Percentiles rank a stretch among this genome's conserved stretches.
Evolutionary conservation across 2,113 vertebrate species (phyloP).

Genomic region (Tragelaphus imberbis): DNA sequence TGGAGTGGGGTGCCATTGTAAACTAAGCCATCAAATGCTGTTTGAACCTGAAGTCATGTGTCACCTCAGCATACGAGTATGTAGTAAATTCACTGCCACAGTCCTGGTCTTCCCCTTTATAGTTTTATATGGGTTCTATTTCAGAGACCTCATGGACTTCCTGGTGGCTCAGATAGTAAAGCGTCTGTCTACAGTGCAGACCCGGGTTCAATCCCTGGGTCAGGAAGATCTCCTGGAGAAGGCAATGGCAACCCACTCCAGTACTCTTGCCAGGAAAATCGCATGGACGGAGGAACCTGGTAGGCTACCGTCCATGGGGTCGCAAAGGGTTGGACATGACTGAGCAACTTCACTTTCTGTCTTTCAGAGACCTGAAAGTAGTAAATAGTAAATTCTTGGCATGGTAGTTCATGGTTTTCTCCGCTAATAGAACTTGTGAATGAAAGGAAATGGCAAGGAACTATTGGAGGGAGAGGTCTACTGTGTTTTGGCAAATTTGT

Average conservation of each 20-base stretch:
- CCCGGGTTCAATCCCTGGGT: background rate
- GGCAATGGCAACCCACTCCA: background rate
- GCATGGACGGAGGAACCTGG: background rate
- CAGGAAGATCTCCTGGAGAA: background rate
- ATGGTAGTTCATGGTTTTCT: background rate
- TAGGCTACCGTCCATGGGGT: background rate
- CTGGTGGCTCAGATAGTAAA: background rate
- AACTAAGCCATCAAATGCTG: background rate
- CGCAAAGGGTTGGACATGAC: fast-evolving
- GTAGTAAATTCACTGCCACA: background rate
- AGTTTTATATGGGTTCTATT: background rate
- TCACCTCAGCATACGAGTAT: background rate
- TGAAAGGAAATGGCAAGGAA: background rate
- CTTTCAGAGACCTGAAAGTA: background rate
- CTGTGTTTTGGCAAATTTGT: background rate
- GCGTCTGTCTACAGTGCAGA: fast-evolving
- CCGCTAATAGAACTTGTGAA: background rate
- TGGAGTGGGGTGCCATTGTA: too few relatives aligned
- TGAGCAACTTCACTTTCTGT: background rate
- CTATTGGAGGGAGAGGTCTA: background rate
- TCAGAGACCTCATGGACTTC: background rate
- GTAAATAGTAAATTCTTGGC: background rate
- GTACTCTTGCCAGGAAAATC: background rate
- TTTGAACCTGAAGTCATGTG: background rate
- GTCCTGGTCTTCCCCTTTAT: background rate